A percentile compares a stretch with the other conserved stretches of the same genome.
These are phyloP conservation scores for Erebia palarica DNA, from an alignment of 2,888 invertebrate genomes.

Conservation along the genomic window DNA sequence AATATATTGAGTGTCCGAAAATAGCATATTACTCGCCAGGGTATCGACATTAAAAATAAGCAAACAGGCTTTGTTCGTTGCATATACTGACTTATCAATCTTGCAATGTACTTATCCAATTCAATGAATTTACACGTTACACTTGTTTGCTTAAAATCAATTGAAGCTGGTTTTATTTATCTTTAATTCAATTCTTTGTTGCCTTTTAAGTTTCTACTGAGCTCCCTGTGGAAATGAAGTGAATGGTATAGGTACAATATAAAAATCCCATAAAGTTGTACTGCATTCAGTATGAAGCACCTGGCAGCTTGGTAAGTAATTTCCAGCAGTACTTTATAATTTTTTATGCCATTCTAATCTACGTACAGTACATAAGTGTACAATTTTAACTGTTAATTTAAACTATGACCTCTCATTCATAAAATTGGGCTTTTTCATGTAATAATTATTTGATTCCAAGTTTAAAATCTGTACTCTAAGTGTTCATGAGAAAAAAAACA, in stretches of 20 bases:
- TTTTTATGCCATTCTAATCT: too few species aligned
- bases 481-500: too few species aligned
- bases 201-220: not conserved
- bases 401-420: too few species aligned
- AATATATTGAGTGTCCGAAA: not conserved
- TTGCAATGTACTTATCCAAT: conserved; percentile 4
- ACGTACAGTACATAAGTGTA: too few species aligned
- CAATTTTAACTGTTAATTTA: too few species aligned
- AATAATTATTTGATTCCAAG: too few species aligned
- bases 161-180: not conserved
- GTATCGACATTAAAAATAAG: conserved; percentile 17
- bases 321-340: too few species aligned
- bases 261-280: not conserved
- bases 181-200: not conserved
- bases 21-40: not conserved
- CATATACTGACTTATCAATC: conserved; percentile 12
- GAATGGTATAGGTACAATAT: conserved; percentile 8
- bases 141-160: conserved; percentile 4
- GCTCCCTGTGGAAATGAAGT: conserved; percentile 11
- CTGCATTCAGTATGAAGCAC: conserved; percentile 66
- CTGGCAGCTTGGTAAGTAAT: conserved; percentile 75
- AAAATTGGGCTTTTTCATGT: too few species aligned
- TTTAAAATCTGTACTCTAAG: too few species aligned
- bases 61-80: conserved; percentile 25
- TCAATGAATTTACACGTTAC: conserved; percentile 7